Evolutionary conservation across 2,888 invertebrate genomes (phyloP), one percentile per base, ranked within the genome.

Genomic region (Lochmaea capreae): DNA sequence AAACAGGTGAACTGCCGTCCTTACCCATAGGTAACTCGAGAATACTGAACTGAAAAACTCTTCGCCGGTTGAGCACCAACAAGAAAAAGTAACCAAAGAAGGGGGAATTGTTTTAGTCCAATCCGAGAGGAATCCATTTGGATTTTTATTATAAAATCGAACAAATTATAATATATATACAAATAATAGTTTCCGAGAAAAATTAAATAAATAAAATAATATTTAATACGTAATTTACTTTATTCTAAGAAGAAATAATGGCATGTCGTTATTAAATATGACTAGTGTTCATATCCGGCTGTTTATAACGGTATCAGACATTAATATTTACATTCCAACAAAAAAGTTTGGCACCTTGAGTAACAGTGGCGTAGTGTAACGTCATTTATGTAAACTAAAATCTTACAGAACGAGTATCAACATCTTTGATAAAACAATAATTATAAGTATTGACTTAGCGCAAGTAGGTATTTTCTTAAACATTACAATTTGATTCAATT

Each of bases 21-120:
- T 18, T 46, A 33, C 46, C 26, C 65, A 65, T 71, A 68, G 73
- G 76, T 68, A 76, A 76, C 73, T 67, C 58, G 72, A 75, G 71
- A 73, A 71, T 72, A 59, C 65, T 59, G 58, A 65, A 58, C 54
- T 16, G 58, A 54, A 58, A 65, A 58, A 66, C 72, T 62, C 65
- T 62, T 68, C 70, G 65, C 68, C 54, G 18, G 68, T 61, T 66
- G 65, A 61, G 46, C 59, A 59, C 33, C 59, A 59, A 59, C 26
- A 59, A 59, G 59, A 59, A 46, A 72, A 65, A 69, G 69, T 72
- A 67, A 22, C 8, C 0, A 67, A 73, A 72, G 71, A 68, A 76
- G 76, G 76, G 76, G 75, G 65, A 73, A 76, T 62, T 49, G 65
- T 71, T 22, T 59, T 59, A 59, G 59, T 59, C 26, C 59, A n/a